Conservation (phyloP, 2,113 vertebrate genomes). For the Protobothrops mucrosquamatus region DNA sequence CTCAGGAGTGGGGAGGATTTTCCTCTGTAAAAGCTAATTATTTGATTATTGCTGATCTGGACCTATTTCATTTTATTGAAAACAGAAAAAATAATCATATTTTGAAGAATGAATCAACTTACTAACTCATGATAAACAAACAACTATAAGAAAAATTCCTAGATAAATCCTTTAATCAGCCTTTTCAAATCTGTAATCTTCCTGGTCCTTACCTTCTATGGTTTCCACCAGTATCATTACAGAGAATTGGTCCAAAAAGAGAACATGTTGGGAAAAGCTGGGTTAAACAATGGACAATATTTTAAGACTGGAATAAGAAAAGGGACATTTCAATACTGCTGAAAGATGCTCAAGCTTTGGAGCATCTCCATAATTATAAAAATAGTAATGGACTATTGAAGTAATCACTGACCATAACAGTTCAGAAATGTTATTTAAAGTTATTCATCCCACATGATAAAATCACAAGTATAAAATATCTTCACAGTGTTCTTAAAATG, state of each 20-base stretch:
- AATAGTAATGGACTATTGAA: neutral
- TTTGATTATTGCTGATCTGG: neutral
- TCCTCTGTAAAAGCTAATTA: neutral
- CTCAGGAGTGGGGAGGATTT: neutral
- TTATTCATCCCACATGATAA: neutral
- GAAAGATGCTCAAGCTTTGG: neutral
- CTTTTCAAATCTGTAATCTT: neutral
- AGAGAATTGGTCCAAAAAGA: neutral
- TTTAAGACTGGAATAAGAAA: neutral
- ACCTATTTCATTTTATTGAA: neutral
- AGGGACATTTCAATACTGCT: neutral
- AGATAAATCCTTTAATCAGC: neutral
- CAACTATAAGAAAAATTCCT: neutral
- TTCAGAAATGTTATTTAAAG: neutral
- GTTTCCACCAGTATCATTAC: neutral
- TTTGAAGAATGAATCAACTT: neutral
- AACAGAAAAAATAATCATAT: neutral
- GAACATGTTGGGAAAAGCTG: neutral
- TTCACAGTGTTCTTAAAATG: neutral
- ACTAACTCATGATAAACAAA: neutral
- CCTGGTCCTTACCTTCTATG: neutral
- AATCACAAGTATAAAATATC: neutral
- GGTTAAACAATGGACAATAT: neutral
- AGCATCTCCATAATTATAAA: neutral
- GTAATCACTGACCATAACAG: neutral